Percentiles rank a stretch among this genome's conserved stretches.
phyloP scores from a whole-genome alignment of 37 sponge, comb jelly and placozoan genomes.

The Crambe crambe region DNA sequence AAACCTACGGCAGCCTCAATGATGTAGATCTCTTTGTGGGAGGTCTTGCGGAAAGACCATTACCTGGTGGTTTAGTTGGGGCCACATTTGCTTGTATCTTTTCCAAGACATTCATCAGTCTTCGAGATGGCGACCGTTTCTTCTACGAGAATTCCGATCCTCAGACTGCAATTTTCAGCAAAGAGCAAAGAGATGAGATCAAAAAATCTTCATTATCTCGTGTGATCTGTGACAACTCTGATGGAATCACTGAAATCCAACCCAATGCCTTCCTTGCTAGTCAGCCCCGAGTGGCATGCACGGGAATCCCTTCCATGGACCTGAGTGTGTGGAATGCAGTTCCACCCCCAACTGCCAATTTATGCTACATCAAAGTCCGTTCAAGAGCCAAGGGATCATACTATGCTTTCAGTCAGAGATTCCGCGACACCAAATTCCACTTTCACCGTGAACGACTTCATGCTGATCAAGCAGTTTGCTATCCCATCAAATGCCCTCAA shows the following conservation, averaged over 20 bases:
- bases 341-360: background rate
- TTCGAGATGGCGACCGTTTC: conserved; percentile 93
- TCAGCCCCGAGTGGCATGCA: conserved; percentile 29
- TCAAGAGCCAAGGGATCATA: background rate
- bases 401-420: background rate
- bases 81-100: conserved; percentile 90
- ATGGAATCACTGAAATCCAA: conserved; percentile 61
- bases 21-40: conserved; percentile 82
- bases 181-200: conserved; percentile 58
- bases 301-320: conserved; percentile 8
- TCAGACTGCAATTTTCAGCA: conserved; percentile 66
- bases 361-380: background rate
- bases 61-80: conserved; percentile 74
- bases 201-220: conserved; percentile 55
- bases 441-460: too few species aligned
- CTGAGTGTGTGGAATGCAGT: conserved; percentile 6
- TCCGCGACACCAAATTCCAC: background rate
- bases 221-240: conserved; percentile 86
- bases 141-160: conserved; percentile 75
- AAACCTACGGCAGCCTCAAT: conserved; percentile 62
- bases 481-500: background rate
- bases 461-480: background rate
- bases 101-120: conserved; percentile 61
- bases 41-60: conserved; percentile 74
- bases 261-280: conserved; percentile 59